phyloP scores from a whole-genome alignment of 2,797 vertebrate species.

The Coendou prehensilis region DNA sequence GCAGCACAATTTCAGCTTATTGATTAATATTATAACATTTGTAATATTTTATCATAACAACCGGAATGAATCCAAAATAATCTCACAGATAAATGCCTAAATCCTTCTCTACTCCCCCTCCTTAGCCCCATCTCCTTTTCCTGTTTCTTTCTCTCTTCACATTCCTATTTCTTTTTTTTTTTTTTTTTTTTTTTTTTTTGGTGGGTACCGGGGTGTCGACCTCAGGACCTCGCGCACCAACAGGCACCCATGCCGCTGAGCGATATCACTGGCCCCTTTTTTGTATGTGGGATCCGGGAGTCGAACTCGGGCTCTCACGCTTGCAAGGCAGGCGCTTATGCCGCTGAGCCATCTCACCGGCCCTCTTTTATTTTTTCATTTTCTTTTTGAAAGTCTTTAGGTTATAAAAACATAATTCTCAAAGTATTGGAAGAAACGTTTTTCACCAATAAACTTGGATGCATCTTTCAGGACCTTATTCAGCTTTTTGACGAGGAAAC shows the following conservation, averaged over 20 bases:
- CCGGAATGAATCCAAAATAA: neutral
- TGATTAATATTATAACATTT: constrained; percentile 72
- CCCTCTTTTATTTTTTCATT: constrained; percentile 24
- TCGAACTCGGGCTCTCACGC: too few relatives aligned
- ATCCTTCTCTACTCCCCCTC: neutral
- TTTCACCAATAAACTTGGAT: neutral
- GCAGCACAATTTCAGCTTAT: constrained; percentile 60
- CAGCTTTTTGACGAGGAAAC: neutral
- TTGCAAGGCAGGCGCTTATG: too few relatives aligned
- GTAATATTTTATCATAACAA: constrained; percentile 32
- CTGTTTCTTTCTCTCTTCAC: neutral
- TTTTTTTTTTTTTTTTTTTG: neutral
- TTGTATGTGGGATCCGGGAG: too few relatives aligned
- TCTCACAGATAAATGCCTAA: neutral
- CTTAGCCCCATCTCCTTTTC: neutral
- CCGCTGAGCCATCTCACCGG: too few relatives aligned
- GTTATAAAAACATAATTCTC: neutral
- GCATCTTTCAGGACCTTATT: neutral
- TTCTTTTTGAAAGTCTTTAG: neutral
- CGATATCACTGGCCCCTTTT: too few relatives aligned
- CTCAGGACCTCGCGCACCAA: too few relatives aligned
- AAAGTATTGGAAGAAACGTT: constrained; percentile 49
- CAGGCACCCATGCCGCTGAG: too few relatives aligned
- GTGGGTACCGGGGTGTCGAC: too few relatives aligned
- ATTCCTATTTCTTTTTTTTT: constrained; percentile 53